Percentiles rank a stretch among this genome's conserved stretches.
Evolutionary conservation across 2,113 vertebrate genomes (phyloP).

Genomic region (Polypterus bichir): DNA sequence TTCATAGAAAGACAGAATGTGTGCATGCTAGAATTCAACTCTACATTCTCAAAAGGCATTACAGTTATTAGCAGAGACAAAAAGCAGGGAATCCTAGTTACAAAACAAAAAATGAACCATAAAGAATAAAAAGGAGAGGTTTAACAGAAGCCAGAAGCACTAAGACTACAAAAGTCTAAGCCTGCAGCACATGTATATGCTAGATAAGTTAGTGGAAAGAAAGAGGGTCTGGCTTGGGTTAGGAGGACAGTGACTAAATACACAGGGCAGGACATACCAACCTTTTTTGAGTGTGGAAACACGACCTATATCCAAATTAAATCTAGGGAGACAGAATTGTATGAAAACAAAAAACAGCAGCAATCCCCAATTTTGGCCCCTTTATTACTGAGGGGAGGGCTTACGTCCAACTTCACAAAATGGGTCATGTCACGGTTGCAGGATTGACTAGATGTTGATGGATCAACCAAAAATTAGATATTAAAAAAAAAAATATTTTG

Average conservation of each 20-base stretch:
- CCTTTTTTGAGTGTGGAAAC: conserved; percentile 99
- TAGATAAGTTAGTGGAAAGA: conserved; percentile 18
- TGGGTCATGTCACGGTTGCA: conserved; percentile 66
- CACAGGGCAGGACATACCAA: conserved; percentile 99
- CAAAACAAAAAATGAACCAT: conserved; percentile 14
- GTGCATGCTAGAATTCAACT: too few relatives aligned
- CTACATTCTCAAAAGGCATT: conserved; percentile 18
- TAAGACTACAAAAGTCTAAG: conserved; percentile 49
- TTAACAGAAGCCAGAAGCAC: conserved; percentile 57
- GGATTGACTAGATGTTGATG: conserved; percentile 57
- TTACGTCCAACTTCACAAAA: conserved; percentile 66
- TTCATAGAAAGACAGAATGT: too few relatives aligned
- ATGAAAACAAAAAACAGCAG: conserved; percentile 64
- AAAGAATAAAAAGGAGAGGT: conserved; percentile 58
- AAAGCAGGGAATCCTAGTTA: conserved; percentile 46
- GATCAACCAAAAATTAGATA: conserved; percentile 51
- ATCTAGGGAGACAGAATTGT: conserved; percentile 97
- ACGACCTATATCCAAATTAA: conserved; percentile 99
- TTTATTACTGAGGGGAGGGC: conserved; percentile 50
- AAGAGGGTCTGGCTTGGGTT: conserved; percentile 79
- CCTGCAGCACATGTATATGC: conserved; percentile 54
- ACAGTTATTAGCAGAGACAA: conserved; percentile 38
- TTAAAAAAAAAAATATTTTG: conserved; percentile 32
- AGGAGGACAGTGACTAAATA: conserved; percentile 95
- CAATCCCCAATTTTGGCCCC: conserved; percentile 73